phyloP scores from a whole-genome alignment of 1,140 invertebrate genomes.

The Homarus americanus region DNA sequence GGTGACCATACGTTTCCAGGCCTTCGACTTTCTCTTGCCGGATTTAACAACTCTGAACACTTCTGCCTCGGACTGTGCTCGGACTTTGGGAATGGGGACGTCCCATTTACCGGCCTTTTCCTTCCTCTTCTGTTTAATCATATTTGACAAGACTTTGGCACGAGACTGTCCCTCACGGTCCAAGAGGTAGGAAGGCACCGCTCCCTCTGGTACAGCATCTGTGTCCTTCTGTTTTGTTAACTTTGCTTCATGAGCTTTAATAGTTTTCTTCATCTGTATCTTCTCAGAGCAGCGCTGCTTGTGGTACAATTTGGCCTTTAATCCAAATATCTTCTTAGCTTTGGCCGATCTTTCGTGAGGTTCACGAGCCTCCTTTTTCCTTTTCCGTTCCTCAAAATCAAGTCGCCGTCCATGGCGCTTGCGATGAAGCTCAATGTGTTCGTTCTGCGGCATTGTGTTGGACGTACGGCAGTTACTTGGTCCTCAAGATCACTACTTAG shows the following conservation, averaged over 20 bases:
- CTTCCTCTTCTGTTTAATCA: conserved; percentile 99
- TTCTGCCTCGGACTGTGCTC: conserved; percentile 97
- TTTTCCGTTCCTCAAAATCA: conserved; percentile 98
- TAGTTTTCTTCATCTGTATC: conserved; percentile 99
- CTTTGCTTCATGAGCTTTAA: conserved; percentile 94
- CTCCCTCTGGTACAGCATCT: conserved; percentile 91
- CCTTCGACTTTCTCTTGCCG: conserved; percentile 97
- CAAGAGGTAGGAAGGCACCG: conserved; percentile 96
- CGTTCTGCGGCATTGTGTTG: conserved; percentile 97
- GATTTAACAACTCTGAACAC: conserved; percentile 97
- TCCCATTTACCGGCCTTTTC: conserved; percentile 99
- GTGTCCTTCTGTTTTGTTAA: conserved; percentile 90
- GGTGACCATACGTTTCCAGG: conserved; percentile 99
- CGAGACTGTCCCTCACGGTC: conserved; percentile 96
- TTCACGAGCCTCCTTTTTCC: conserved; percentile 96
- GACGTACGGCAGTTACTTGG: not conserved
- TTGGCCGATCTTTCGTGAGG: conserved; percentile 93
- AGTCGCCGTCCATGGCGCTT: conserved; percentile 97
- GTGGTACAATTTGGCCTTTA: conserved; percentile 99
- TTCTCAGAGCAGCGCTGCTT: conserved; percentile 98
- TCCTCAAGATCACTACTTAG: not conserved
- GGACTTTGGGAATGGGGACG: conserved; percentile 98
- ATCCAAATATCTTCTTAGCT: conserved; percentile 93
- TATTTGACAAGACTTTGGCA: conserved; percentile 98
- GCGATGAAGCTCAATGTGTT: conserved; percentile 98